These are phyloP conservation scores for Holcopasites calliopsidis DNA, from an alignment of 1,140 invertebrate species.

Conservation along the genomic window DNA sequence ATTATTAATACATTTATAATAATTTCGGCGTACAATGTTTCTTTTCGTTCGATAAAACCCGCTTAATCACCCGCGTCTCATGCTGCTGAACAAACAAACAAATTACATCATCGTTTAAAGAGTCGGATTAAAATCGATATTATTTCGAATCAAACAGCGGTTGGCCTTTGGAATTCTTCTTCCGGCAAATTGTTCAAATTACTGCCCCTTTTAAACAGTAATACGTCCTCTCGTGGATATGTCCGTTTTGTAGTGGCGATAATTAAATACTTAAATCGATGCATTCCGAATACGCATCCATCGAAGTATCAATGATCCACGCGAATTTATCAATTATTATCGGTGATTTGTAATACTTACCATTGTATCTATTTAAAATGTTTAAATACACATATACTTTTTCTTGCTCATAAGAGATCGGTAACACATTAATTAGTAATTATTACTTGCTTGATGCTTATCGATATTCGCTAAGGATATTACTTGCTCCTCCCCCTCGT, in stretches of 20 bases:
- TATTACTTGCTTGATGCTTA: conserved; percentile 57
- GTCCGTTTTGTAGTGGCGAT: conserved; percentile 37
- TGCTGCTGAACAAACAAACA: conserved; percentile 21
- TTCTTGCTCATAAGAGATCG: conserved; percentile 54
- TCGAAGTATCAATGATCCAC: conserved; percentile 44
- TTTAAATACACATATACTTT: conserved; percentile 70
- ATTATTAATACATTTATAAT: too few relatives aligned
- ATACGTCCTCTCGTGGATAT: conserved; percentile 43
- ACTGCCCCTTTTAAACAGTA: conserved; percentile 24
- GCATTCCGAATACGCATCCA: background rate
- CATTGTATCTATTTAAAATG: conserved; percentile 62
- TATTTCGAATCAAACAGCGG: conserved; percentile 15
- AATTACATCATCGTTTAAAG: conserved; percentile 35
- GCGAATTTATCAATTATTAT: conserved; percentile 19
- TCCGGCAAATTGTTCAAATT: background rate
- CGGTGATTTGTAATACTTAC: conserved; percentile 60
- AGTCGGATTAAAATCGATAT: conserved; percentile 11
- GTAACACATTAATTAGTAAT: conserved; percentile 68
- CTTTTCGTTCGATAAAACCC: background rate
- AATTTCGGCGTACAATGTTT: conserved; percentile 6
- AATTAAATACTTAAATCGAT: conserved; percentile 20
- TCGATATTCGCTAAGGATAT: conserved; percentile 57
- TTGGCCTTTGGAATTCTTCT: background rate
- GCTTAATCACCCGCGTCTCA: background rate
- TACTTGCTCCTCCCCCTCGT: conserved; percentile 53